Conservation (phyloP, 2,113 vertebrate genomes). For the Alaudala cheleensis region DNA sequence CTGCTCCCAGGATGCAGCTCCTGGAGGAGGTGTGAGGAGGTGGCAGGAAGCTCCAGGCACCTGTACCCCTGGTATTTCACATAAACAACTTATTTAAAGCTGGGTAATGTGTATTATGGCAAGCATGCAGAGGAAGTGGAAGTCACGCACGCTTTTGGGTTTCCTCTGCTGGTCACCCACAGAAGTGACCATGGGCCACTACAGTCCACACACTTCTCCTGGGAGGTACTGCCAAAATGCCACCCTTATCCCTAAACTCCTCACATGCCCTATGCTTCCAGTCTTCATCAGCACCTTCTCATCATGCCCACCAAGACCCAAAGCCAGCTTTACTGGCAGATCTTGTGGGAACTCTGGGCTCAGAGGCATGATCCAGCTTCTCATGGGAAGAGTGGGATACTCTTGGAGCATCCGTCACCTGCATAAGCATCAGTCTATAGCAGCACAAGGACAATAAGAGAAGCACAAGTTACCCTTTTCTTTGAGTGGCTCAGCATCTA, state of each 20-base stretch:
- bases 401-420: not conserved
- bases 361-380: not conserved
- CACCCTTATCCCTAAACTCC: not conserved
- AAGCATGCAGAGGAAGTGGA: not conserved
- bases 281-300: not conserved
- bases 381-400: not conserved
- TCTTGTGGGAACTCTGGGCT: not conserved
- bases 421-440: not conserved
- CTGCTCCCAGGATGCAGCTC: not conserved
- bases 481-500: not conserved
- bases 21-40: constrained; percentile 22
- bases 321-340: not conserved
- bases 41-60: constrained; percentile 39
- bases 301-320: not conserved
- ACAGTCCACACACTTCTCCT: not conserved
- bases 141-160: not conserved
- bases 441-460: not conserved
- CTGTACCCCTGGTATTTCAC: not conserved
- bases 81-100: constrained; percentile 29
- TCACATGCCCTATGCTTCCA: not conserved
- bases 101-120: not conserved
- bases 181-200: not conserved
- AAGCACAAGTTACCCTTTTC: not conserved
- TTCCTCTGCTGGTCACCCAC: not conserved
- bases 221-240: not conserved